phyloP scores from a whole-genome alignment of 2,797 vertebrate species.

The Artibeus lituratus region DNA sequence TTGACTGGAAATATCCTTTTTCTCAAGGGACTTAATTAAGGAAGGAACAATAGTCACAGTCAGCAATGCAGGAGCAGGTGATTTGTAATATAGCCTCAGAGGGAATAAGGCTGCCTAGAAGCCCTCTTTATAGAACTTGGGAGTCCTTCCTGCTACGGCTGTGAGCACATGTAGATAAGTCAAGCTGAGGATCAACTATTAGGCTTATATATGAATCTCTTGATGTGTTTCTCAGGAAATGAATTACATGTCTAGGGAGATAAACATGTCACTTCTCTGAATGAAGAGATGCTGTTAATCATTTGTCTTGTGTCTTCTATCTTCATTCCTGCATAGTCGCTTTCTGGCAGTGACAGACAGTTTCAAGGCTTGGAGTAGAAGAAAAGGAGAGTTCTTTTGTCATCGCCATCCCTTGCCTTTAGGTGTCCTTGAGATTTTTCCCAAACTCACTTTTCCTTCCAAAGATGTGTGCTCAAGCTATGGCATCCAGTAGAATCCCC shows the following conservation, averaged over 20 bases:
- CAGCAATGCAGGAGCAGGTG: background rate
- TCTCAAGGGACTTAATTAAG: slow-evolving; percentile 61
- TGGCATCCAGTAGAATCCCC: background rate
- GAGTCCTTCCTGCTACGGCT: background rate
- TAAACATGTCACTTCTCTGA: background rate
- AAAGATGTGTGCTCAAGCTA: background rate
- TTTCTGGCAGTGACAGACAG: background rate
- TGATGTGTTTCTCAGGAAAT: background rate
- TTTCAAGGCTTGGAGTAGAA: background rate
- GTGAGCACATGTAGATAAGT: background rate
- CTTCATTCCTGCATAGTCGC: background rate
- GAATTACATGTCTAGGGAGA: background rate
- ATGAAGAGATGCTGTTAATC: background rate
- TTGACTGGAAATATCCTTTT: slow-evolving; percentile 46
- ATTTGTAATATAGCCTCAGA: background rate
- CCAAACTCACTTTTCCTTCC: background rate
- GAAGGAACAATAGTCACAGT: slow-evolving; percentile 36
- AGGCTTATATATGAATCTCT: background rate
- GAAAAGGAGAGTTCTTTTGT: background rate
- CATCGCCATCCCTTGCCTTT: background rate
- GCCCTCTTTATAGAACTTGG: background rate
- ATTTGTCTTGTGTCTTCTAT: background rate
- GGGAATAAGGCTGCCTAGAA: background rate
- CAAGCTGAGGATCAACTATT: background rate
- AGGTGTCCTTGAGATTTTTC: background rate